Evolutionary conservation across 2,888 invertebrate species (phyloP), one percentile per base, ranked within the genome.

Genomic region (Pristionchus exspectatus): DNA sequence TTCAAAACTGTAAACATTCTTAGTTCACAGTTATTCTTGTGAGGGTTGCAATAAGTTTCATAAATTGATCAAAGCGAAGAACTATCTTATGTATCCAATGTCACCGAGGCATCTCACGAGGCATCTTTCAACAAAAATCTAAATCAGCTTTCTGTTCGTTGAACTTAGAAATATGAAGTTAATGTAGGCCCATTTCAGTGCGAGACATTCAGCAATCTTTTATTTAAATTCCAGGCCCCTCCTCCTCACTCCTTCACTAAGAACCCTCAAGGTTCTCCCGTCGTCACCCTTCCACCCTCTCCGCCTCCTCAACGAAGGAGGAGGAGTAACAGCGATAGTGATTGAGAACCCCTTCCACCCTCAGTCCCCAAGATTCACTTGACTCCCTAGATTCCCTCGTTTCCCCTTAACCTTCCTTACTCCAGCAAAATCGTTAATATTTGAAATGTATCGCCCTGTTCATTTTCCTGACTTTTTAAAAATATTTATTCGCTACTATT

Each of bases 251-350:
- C 44, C 44, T 7, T 44, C 44, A 77, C 38, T 5, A 77, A 77
- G 24, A 4, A 44, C n/a, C 30, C 38, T 44, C 44, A 21, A 5
- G 24, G 5, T 1, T 44, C 44, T 14, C 77, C 77, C 24, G 44
- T 77, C 10, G 33, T 77, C 38, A 77, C 77, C 21, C 77, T 77
- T 24, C 77, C 77, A 14, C 77, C 77, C 14, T 77, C 77, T 14
- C 74, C 74, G 4, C 77, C 77, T 50, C 77, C 30, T 33, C 30
- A 27, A 33, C 30, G 72, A 18, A 38, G 77, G n/a, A 3, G 77
- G 9, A 69, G 69, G 69, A 77, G 77, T 21, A 24, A 77, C 12
- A 50, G 44, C 7, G 77, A 77, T 7, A 77, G 44, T 30, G 77
- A 77, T 50, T 50, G 44, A 50, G 44, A 50, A 10, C 44, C 44